Base-by-base conservation (phyloP, 2,113 vertebrate genomes). In the Actenoides lindsayi region DNA sequence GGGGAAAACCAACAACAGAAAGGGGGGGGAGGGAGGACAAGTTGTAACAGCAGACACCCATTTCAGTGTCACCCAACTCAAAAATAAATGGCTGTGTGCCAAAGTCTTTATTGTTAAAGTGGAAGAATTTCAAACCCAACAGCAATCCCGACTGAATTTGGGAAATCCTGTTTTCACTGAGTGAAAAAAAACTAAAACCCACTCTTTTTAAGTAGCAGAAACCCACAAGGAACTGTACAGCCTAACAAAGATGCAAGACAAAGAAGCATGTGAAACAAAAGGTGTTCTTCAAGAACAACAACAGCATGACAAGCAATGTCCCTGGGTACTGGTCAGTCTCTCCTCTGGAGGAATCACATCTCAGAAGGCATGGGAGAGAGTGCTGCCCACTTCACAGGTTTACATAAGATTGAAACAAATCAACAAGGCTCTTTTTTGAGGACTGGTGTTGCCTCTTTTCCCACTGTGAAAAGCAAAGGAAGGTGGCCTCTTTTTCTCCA, bases 11-110 rank as follows among this genome's bases (percentile, higher is more conserved):
- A 51, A 10, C 23, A 81, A n/a, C 24, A 77, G 12, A 5, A 5
- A 11, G 10, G 3, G 4, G 3, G 7, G 25, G 10, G 3, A 6
- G 31, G 5, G 15, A 8, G 16, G 8, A 48, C 10, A 46, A 23
- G 13, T 20, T 33, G 16, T 27, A 57, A 56, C 23, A 87, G 31
- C 35, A 69, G 54, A 87, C 30, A 77, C n/a, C 20, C 9, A 10
- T 41, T 75, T 88, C 75, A 73, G n/a, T 39, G 62, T 21, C 13
- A 50, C 25, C 3, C 13, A 64, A 44, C 24, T 83, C 31, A 65
- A 83, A 63, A 78, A 48, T 44, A 83, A 62, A 62, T 35, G 8
- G 1, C 53, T 68, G 5, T 31, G 18, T 24, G 25, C 16, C 80
- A 56, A 56, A 42, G 51, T 46, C 54, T 51, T 50, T 59, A 25